phyloP scores from a whole-genome alignment of 2,888 invertebrate species.

The Pyrocoelia pectoralis region DNA sequence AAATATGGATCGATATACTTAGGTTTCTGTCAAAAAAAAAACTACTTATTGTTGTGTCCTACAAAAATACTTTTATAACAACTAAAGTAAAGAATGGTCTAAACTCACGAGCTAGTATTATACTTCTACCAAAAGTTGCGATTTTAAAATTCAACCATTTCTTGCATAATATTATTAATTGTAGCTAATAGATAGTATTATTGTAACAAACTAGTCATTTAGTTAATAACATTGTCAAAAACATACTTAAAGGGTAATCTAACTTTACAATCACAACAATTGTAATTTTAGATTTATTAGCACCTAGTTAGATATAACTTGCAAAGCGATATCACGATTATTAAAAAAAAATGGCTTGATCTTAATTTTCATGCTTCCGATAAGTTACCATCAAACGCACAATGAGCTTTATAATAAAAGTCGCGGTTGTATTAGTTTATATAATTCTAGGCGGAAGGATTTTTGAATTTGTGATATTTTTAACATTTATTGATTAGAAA shows the following conservation, averaged over 20 bases:
- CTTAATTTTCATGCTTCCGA: constrained; percentile 5
- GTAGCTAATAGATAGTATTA: constrained; percentile 6
- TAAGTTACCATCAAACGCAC: neutral
- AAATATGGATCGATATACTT: constrained; percentile 13
- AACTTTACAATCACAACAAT: constrained; percentile 13
- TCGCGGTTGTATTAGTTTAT: neutral
- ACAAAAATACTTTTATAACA: neutral
- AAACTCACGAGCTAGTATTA: neutral
- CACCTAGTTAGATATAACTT: neutral
- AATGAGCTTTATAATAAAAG: neutral
- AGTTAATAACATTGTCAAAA: constrained; percentile 4
- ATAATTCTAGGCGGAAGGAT: neutral
- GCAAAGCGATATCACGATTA: neutral
- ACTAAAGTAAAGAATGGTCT: neutral
- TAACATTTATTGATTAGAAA: neutral
- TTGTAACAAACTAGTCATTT: constrained; percentile 4
- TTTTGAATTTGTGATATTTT: neutral
- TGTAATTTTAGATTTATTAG: constrained; percentile 7
- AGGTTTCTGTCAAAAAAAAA: no score
- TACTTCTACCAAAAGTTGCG: neutral
- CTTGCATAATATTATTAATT: neutral
- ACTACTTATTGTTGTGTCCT: neutral
- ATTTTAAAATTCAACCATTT: neutral
- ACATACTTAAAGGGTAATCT: neutral
- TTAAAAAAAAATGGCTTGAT: constrained; percentile 24